Base-by-base conservation (phyloP, 1,140 invertebrate species). In the Megalopta genalis region DNA sequence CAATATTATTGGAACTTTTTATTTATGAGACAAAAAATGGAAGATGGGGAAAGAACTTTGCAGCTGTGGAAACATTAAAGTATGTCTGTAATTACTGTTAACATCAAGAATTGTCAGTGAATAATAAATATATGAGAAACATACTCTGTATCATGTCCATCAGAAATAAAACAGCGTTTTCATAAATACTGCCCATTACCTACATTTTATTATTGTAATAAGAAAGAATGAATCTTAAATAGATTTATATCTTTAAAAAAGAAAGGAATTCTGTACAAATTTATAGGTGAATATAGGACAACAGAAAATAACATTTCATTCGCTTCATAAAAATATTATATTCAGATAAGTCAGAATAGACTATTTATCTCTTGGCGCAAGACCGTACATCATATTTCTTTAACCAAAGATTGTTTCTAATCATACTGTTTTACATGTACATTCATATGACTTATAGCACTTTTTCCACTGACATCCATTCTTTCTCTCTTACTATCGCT, bases 1-100 rank as follows among this genome's bases (percentile, higher is more conserved):
- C 49, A 3, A 64, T 60, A 60, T 16, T 62, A 77, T 84, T 78
- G 57, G 62, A 23, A 4, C 60, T 66, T 72, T 79, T 81, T 80
- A 80, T 75, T 83, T 78, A 84, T 71, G 12, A 84, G 59, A 49
- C 18, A 77, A 86, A 25, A 72, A 75, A 81, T 88, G 89, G 87
- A 91, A 90, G 89, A 90, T 91, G 89, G 90, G 79, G 88, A 89
- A 91, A 90, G 88, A 89, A 87, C 27, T 81, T 72, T 86, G 81
- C 80, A 87, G 79, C 83, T 65, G 84, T 76, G 77, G 84, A 84
- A 62, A 27, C 32, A 86, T 64, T 78, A 69, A 18, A 72, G 64
- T 82, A 81, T 83, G 82, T 73, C 42, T 84, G 83, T 84, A 87
- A 86, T 82, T 88, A 85, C 86, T 83, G 79, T 86, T 86, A 82